Conservation (phyloP, 2,888 invertebrate genomes). For the Himalopsyche anomala region DNA sequence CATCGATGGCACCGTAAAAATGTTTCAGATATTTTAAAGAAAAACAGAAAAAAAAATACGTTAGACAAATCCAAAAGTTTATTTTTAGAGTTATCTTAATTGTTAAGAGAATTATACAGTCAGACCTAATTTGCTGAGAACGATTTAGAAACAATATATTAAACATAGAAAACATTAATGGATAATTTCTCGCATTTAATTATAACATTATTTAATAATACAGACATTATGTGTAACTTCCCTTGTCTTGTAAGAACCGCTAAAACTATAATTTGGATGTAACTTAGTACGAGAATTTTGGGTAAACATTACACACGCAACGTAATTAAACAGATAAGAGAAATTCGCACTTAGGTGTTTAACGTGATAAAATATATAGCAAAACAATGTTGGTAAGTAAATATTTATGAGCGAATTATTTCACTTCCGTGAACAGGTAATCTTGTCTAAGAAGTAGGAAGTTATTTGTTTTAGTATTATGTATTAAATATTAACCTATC, state of each 20-base stretch:
- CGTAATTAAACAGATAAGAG: slow-evolving; percentile 29
- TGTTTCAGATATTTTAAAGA: too few species aligned
- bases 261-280: slow-evolving; percentile 18
- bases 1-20: too few species aligned
- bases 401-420: too few species aligned
- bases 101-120: too few species aligned
- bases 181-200: neutral
- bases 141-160: neutral
- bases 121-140: too few species aligned
- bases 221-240: neutral
- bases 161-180: neutral
- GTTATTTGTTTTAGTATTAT: too few species aligned
- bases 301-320: slow-evolving; percentile 24
- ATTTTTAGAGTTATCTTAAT: too few species aligned
- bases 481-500: too few species aligned
- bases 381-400: slow-evolving; percentile 3
- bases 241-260: slow-evolving; percentile 10
- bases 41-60: too few species aligned
- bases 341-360: neutral
- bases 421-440: too few species aligned
- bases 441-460: too few species aligned
- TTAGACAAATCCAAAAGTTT: too few species aligned
- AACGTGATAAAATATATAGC: slow-evolving; percentile 17
- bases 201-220: neutral
- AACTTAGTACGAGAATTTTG: neutral